These are phyloP conservation scores for Ecdyonurus torrentis DNA, from an alignment of 2,888 invertebrate genomes.

Conservation along the genomic window DNA sequence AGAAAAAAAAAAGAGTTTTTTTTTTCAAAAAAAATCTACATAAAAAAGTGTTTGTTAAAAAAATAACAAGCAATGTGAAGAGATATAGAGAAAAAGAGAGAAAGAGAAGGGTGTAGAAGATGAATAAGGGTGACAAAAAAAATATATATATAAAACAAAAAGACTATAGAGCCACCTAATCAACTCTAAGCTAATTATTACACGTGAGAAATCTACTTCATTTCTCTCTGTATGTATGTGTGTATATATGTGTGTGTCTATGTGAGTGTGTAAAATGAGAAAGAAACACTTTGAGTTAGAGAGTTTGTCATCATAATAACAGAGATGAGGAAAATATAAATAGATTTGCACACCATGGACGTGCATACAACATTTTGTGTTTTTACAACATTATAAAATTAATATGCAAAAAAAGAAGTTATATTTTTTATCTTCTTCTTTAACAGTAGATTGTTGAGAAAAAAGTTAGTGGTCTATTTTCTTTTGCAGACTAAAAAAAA, in stretches of 20 bases:
- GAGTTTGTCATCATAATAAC: neutral
- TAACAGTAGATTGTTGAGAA: too few relatives aligned
- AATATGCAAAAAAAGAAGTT: neutral
- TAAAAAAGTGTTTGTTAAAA: neutral
- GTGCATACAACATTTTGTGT: neutral
- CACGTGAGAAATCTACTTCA: neutral
- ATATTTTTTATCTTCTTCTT: too few relatives aligned
- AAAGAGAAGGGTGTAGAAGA: neutral
- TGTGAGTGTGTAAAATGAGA: too few relatives aligned
- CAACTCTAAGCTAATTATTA: slow-evolving; percentile 2
- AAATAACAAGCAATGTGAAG: neutral
- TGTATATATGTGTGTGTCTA: too few relatives aligned
- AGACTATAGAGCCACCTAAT: neutral
- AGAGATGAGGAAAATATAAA: neutral
- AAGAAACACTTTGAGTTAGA: neutral
- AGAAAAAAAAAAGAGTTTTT: neutral
- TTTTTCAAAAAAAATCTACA: neutral
- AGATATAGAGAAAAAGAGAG: neutral
- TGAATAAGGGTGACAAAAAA: neutral
- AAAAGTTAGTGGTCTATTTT: too few relatives aligned
- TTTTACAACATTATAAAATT: too few relatives aligned
- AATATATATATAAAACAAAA: too few relatives aligned
- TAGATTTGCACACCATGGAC: neutral
- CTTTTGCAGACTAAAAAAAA: too few relatives aligned
- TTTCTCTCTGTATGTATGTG: neutral